These are phyloP conservation scores for Caenorhabditis briggsae DNA, from an alignment of 1,140 invertebrate species.

Conservation along the genomic window DNA sequence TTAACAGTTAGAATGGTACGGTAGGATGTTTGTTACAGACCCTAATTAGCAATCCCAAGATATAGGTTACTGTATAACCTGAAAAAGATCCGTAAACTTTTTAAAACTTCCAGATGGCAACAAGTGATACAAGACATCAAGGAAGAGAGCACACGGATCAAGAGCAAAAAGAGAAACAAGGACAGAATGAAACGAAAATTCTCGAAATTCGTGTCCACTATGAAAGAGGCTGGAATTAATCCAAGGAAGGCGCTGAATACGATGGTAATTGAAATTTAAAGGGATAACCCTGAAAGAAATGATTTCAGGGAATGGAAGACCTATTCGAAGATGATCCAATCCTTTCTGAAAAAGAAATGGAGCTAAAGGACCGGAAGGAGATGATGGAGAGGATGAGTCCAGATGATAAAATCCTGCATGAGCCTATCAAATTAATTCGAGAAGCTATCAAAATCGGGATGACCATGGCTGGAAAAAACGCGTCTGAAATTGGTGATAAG, in stretches of 20 bases:
- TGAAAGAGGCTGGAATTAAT: slow-evolving; percentile 24
- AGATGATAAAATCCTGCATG: slow-evolving; percentile 38
- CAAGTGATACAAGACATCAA: slow-evolving; percentile 27
- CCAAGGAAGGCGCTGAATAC: slow-evolving; percentile 20
- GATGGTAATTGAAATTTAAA: not conserved
- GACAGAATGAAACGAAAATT: slow-evolving; percentile 36
- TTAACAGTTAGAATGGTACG: too few species aligned
- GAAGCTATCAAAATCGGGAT: slow-evolving; percentile 31
- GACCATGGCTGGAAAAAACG: slow-evolving; percentile 2
- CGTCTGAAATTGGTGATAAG: not conserved
- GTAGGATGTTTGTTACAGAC: too few species aligned
- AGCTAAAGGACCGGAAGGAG: slow-evolving; percentile 1
- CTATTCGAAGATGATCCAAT: slow-evolving; percentile 19
- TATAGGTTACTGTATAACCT: too few species aligned
- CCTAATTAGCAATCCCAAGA: too few species aligned
- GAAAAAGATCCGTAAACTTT: too few species aligned
- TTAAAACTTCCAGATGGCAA: not conserved
- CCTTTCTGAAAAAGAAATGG: slow-evolving; percentile 10
- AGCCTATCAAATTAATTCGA: slow-evolving; percentile 20
- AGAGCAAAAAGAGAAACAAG: slow-evolving; percentile 38
- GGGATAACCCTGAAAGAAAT: not conserved
- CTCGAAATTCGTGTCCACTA: slow-evolving; percentile 23
- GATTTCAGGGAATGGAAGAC: slow-evolving; percentile 36
- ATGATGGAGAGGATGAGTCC: slow-evolving; percentile 3
- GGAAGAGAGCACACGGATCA: not conserved